phyloP scores from a whole-genome alignment of 2,888 invertebrate genomes.

The Helicoverpa assulta region DNA sequence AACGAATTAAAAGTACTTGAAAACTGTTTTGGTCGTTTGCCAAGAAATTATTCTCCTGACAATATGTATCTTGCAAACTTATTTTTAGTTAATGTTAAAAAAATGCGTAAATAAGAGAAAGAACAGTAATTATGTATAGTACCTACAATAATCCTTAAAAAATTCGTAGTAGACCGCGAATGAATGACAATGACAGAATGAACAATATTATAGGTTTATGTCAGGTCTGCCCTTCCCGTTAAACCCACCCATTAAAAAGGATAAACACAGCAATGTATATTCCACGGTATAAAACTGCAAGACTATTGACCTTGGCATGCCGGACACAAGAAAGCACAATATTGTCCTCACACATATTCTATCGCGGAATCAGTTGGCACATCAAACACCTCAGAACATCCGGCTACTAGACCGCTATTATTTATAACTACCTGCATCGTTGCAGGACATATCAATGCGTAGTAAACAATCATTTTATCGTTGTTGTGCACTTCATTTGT shows the following conservation, averaged over 20 bases:
- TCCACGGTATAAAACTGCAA: background rate
- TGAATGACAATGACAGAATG: too few species aligned
- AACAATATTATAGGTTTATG: too few species aligned
- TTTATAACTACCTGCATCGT: constrained; percentile 52
- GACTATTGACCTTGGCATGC: constrained; percentile 16
- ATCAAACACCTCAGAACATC: constrained; percentile 62
- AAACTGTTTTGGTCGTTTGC: background rate
- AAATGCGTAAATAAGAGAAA: too few species aligned
- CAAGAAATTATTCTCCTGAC: background rate
- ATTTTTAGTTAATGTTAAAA: too few species aligned
- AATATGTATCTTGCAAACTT: too few species aligned
- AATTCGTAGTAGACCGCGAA: too few species aligned
- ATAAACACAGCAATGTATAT: background rate
- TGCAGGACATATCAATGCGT: constrained; percentile 42
- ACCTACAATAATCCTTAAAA: too few species aligned
- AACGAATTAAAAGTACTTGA: constrained; percentile 6
- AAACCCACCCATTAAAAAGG: too few species aligned
- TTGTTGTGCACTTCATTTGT: constrained; percentile 15
- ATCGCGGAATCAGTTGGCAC: constrained; percentile 71
- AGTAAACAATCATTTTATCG: constrained; percentile 29
- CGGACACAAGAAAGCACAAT: constrained; percentile 44
- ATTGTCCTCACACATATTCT: constrained; percentile 56
- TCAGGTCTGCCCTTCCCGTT: too few species aligned
- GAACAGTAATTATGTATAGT: too few species aligned
- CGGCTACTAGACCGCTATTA: constrained; percentile 50